Conservation (phyloP, 2,113 vertebrate species). For the Baryphthengus martii region DNA sequence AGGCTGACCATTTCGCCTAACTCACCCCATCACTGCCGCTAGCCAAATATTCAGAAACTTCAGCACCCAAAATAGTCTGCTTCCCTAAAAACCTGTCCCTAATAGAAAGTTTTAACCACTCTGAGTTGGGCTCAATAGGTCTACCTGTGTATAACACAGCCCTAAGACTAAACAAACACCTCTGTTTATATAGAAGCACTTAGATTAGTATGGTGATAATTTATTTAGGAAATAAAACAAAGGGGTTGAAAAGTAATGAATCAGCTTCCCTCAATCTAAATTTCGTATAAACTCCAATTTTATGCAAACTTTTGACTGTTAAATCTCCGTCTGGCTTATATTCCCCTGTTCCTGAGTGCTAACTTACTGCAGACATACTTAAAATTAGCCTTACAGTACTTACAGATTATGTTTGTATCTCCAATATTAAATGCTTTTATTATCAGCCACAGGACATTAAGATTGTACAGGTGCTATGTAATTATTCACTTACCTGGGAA, state of each 20-base stretch:
- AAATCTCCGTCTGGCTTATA: not conserved
- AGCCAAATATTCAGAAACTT: not conserved
- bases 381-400: not conserved
- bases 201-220: not conserved
- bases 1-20: not conserved
- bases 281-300: not conserved
- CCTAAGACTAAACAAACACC: not conserved
- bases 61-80: not conserved
- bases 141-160: not conserved
- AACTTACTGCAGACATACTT: not conserved
- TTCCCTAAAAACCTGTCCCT: not conserved
- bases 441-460: not conserved
- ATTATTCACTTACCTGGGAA: not conserved
- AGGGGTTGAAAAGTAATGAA: not conserved
- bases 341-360: not conserved
- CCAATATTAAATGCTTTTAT: not conserved
- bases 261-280: not conserved
- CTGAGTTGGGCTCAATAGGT: not conserved
- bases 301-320: not conserved
- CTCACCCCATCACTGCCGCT: not conserved
- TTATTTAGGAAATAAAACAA: not conserved
- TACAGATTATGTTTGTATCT: not conserved
- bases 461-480: not conserved
- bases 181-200: not conserved
- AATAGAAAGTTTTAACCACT: not conserved